Conservation (phyloP, 2,113 vertebrate genomes). For the Rhabdomys dilectus region DNA sequence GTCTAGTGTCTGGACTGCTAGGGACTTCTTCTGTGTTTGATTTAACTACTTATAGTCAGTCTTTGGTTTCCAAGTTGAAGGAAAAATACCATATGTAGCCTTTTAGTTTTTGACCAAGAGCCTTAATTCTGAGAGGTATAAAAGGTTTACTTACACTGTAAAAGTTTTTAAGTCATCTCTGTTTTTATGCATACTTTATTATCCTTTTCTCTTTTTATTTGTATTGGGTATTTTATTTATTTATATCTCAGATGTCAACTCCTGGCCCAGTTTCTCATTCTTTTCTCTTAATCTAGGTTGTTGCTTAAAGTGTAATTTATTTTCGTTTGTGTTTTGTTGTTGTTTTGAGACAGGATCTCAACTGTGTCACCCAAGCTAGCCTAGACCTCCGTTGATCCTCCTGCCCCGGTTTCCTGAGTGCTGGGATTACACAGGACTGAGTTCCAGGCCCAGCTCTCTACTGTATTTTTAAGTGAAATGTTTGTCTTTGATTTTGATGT, state of each 20-base stretch:
- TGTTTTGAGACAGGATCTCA: neutral
- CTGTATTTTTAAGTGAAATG: neutral
- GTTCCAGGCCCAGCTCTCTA: too few relatives aligned
- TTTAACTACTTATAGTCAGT: neutral
- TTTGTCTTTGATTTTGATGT: constrained; percentile 50
- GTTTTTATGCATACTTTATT: neutral
- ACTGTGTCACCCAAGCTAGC: neutral
- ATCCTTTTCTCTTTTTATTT: neutral
- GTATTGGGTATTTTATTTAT: too few relatives aligned
- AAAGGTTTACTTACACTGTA: neutral
- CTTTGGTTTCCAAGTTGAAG: neutral
- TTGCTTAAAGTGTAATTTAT: constrained; percentile 46
- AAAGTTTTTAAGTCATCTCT: neutral
- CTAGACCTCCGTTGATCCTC: too few relatives aligned
- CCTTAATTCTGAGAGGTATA: neutral
- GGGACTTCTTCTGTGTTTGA: neutral
- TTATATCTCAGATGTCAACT: too few relatives aligned
- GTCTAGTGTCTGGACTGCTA: neutral
- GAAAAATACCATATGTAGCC: constrained; percentile 9
- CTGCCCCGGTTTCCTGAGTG: neutral
- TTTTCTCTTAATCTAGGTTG: constrained; percentile 35
- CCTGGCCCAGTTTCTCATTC: neutral
- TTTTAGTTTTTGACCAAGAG: constrained; percentile 31
- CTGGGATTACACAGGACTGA: neutral
- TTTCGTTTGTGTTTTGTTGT: neutral